Conservation (phyloP, 92 coral and sea anemone genomes). For the Bergia sp. region DNA sequence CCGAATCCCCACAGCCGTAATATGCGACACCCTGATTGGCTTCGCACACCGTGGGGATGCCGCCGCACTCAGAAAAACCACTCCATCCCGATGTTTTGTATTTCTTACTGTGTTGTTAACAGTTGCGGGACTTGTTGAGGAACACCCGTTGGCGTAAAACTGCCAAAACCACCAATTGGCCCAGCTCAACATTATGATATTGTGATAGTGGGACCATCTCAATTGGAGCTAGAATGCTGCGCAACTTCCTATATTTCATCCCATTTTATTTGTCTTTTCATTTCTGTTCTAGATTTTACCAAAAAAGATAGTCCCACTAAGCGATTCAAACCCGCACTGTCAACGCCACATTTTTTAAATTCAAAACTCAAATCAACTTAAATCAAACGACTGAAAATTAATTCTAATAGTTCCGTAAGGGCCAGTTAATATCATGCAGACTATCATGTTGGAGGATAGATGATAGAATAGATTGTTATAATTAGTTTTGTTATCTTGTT, state of each 20-base stretch:
- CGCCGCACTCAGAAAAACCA: constrained; percentile 19
- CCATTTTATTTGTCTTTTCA: constrained; percentile 16
- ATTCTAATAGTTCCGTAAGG: constrained; percentile 3
- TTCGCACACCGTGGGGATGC: constrained; percentile 9
- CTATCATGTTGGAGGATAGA: constrained; percentile 9
- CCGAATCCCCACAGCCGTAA: constrained; percentile 23
- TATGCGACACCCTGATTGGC: constrained; percentile 1
- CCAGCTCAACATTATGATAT: constrained; percentile 22
- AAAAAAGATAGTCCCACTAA: constrained; percentile 17
- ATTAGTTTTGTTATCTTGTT: constrained; percentile 11
- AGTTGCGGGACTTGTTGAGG: constrained; percentile 16
- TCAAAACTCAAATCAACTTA: constrained; percentile 13
- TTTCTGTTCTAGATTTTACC: neutral
- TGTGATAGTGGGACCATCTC: constrained; percentile 27
- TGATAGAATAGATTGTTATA: constrained; percentile 22
- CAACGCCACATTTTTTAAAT: constrained; percentile 7
- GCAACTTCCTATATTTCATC: constrained; percentile 12
- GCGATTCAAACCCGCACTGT: constrained; percentile 3
- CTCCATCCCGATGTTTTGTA: constrained; percentile 12
- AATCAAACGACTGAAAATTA: constrained; percentile 11
- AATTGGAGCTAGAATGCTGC: constrained; percentile 16
- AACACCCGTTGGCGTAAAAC: constrained; percentile 28
- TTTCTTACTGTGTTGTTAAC: constrained; percentile 8
- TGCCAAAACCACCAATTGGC: constrained; percentile 27
- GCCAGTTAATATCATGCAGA: constrained; percentile 17